Base-by-base conservation (phyloP, 1,140 invertebrate genomes). In the Cotesia typhae region DNA sequence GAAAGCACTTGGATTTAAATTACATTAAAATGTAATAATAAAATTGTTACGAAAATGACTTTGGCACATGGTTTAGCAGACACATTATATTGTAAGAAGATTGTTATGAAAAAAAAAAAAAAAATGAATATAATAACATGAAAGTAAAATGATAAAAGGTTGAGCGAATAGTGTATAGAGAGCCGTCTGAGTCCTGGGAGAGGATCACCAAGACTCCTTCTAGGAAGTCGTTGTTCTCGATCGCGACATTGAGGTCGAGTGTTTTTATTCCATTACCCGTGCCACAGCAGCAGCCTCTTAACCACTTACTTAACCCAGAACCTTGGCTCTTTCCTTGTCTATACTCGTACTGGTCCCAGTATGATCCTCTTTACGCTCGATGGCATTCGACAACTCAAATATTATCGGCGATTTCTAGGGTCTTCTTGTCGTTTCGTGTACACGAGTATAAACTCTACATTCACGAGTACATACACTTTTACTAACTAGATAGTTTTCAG, bases 261-360 rank as follows among this genome's bases (percentile, higher is more conserved):
- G 76, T 77, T 77, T 77, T 77, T 77, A 77, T 77, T 77, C 76
- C 76, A 77, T 77, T 77, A 77, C 76, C 67, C 68, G 41, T 60
- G 64, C 57, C 17, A 61, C 59, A 67, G 63, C 66, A 67, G 55
- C 66, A 71, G 74, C 72, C 76, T 77, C 76, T 77, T 77, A 77
- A 77, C 74, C 76, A 77, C 76, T 77, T 75, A 77, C 74, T 77
- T 77, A 74, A 75, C 72, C 72, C 68, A 71, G 63, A 75, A 74
- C 67, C 76, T 70, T 70, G 61, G 20, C 76, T 64, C 76, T 75
- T 75, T 74, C 60, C 76, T 75, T 75, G 71, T 75, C 73, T 74
- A 73, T 74, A 70, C 64, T 28, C 28, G 28, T 3, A 28, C 28
- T 28, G 28, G 28, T 28, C 28, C 51, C 63, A 53, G 10, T 61